Evolutionary conservation across 2,888 invertebrate species (phyloP).

Genomic region (Patella caerulea): DNA sequence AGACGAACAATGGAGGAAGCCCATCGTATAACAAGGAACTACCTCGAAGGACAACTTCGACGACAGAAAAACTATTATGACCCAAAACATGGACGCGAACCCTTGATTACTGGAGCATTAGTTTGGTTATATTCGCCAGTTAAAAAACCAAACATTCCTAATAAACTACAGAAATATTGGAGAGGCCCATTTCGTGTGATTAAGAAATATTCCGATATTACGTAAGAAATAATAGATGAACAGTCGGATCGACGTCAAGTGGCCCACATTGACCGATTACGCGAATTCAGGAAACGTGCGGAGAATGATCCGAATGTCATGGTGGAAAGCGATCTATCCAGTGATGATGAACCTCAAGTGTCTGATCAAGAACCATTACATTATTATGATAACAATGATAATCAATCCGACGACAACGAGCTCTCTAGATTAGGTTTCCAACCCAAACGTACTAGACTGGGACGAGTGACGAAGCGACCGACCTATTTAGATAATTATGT

Average conservation of each 20-base stretch:
- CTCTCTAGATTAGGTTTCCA: not conserved
- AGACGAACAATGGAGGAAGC: constrained; percentile 1
- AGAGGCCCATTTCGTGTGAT: constrained; percentile 12
- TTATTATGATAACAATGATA: too few species aligned
- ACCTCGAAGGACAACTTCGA: not conserved
- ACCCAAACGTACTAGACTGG: not conserved
- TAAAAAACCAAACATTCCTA: constrained; percentile 4
- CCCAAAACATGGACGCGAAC: not conserved
- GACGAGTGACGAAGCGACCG: not conserved
- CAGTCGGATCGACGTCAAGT: not conserved
- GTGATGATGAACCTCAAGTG: too few species aligned
- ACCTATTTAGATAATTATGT: not conserved
- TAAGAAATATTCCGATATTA: not conserved
- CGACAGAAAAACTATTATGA: constrained; percentile 16
- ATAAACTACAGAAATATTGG: constrained; percentile 23
- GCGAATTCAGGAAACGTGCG: not conserved
- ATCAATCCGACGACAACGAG: too few species aligned
- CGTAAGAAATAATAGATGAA: not conserved
- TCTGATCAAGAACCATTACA: too few species aligned
- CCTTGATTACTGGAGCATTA: not conserved
- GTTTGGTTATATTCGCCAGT: constrained; percentile 16
- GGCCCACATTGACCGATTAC: not conserved
- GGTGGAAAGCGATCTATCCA: too few species aligned
- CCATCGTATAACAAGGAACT: not conserved
- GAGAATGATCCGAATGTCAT: too few species aligned